Evolutionary conservation across 2,888 invertebrate genomes (phyloP).

Genomic region (Nomada ferruginata): DNA sequence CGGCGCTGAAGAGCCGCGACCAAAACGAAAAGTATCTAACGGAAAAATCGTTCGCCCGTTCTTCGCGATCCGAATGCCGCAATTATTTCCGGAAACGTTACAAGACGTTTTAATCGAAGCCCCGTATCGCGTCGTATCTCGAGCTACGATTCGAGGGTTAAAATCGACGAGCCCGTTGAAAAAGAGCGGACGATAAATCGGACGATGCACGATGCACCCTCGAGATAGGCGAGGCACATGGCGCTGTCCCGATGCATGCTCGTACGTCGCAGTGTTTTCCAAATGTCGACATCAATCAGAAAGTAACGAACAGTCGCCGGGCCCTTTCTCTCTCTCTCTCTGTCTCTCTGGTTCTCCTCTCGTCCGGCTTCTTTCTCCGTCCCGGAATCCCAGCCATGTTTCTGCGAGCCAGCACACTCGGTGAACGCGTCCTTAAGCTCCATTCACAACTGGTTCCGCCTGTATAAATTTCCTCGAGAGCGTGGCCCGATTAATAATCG

Average conservation of each 20-base stretch:
- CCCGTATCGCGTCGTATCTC: slow-evolving; percentile 9
- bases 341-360: slow-evolving; percentile 10
- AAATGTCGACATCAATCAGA: slow-evolving; percentile 76
- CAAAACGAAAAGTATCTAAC: neutral
- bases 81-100: neutral
- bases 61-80: no score
- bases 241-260: slow-evolving; percentile 53
- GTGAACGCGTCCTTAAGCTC: slow-evolving; percentile 35
- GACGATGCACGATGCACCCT: slow-evolving; percentile 47
- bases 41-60: neutral
- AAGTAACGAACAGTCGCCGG: slow-evolving; percentile 64
- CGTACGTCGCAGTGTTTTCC: slow-evolving; percentile 84
- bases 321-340: slow-evolving; percentile 9
- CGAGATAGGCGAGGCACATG: slow-evolving; percentile 56
- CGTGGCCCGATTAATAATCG: slow-evolving; percentile 46
- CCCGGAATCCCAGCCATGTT: slow-evolving; percentile 61
- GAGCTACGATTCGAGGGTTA: neutral
- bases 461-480: slow-evolving; percentile 31
- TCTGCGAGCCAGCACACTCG: slow-evolving; percentile 36
- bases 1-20: neutral
- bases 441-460: slow-evolving; percentile 44
- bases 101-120: slow-evolving; percentile 14
- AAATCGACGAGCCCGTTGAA: slow-evolving; percentile 47
- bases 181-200: slow-evolving; percentile 37
- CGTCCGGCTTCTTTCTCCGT: slow-evolving; percentile 34